These are phyloP conservation scores for Dasysyrphus albostriatus DNA, from an alignment of 2,888 invertebrate species.

Conservation along the genomic window DNA sequence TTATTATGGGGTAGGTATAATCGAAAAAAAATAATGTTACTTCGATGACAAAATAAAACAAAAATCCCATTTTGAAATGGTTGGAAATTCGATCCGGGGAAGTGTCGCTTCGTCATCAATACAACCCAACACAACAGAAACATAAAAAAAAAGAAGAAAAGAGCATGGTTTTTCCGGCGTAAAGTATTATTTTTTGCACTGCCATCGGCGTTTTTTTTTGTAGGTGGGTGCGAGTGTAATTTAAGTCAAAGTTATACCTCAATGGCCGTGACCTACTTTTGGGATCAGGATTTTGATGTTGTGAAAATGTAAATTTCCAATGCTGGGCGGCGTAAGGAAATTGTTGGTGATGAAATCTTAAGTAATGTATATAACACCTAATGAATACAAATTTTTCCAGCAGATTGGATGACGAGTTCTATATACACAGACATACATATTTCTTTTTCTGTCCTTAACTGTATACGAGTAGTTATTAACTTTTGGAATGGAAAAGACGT, in stretches of 20 bases:
- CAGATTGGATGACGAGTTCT: neutral
- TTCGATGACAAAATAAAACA: slow-evolving; percentile 1
- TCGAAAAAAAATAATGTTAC: neutral
- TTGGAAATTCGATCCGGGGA: slow-evolving; percentile 34
- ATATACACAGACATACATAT: no score
- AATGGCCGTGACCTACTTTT: slow-evolving; percentile 43
- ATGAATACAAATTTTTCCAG: slow-evolving; percentile 6
- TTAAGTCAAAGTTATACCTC: slow-evolving; percentile 26
- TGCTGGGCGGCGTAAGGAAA: neutral
- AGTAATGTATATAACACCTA: slow-evolving; percentile 6
- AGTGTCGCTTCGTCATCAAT: slow-evolving; percentile 14
- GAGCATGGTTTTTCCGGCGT: neutral
- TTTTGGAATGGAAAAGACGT: neutral
- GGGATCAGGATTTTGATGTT: slow-evolving; percentile 20
- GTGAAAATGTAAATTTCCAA: slow-evolving; percentile 31
- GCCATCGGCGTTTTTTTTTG: slow-evolving; percentile 25
- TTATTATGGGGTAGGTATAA: slow-evolving; percentile 28
- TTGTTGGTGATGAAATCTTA: slow-evolving; percentile 22
- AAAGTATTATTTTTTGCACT: no score
- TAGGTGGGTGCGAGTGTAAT: slow-evolving; percentile 1
- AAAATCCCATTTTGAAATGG: slow-evolving; percentile 13
- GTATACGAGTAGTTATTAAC: neutral
- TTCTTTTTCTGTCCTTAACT: neutral
- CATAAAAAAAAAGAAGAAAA: neutral
- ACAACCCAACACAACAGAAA: no score